Conservation (phyloP, 2,113 vertebrate species). For the Taxidea taxus region DNA sequence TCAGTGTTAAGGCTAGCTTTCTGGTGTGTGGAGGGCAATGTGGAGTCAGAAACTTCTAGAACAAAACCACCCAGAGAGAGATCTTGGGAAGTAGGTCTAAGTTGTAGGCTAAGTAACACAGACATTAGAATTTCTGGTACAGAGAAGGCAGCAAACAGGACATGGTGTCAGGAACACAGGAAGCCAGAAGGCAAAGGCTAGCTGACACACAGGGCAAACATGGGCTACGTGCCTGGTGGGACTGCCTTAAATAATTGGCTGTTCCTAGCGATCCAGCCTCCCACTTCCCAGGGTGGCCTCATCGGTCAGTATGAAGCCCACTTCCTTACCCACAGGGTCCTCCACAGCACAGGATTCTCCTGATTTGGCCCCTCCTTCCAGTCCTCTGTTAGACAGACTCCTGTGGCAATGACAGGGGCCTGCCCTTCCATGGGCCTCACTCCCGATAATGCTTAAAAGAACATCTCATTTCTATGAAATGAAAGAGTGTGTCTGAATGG, state of each 20-base stretch:
- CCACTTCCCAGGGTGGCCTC: neutral
- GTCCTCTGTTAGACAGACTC: neutral
- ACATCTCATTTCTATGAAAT: neutral
- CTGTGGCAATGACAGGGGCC: accelerated
- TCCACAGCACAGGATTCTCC: neutral
- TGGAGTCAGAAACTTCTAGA: neutral
- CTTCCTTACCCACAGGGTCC: accelerated
- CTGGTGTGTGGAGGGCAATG: neutral
- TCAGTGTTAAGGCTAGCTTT: neutral
- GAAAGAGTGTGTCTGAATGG: neutral
- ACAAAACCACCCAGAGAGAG: neutral
- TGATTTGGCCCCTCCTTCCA: neutral
- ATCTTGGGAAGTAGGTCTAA: neutral
- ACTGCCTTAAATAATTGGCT: neutral
- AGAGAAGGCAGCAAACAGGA: neutral
- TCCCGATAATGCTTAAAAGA: neutral
- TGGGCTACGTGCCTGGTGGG: accelerated
- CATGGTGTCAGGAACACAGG: neutral
- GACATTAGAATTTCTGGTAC: neutral
- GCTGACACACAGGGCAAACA: accelerated
- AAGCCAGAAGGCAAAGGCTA: neutral
- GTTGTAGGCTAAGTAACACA: neutral
- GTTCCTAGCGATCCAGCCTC: neutral
- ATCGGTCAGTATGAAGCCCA: neutral
- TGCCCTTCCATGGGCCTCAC: neutral